A percentile compares a stretch with the other conserved stretches of the same genome.
Conservation (phyloP, 1,140 invertebrate species). For the Trachymyrmex septentrionalis region DNA sequence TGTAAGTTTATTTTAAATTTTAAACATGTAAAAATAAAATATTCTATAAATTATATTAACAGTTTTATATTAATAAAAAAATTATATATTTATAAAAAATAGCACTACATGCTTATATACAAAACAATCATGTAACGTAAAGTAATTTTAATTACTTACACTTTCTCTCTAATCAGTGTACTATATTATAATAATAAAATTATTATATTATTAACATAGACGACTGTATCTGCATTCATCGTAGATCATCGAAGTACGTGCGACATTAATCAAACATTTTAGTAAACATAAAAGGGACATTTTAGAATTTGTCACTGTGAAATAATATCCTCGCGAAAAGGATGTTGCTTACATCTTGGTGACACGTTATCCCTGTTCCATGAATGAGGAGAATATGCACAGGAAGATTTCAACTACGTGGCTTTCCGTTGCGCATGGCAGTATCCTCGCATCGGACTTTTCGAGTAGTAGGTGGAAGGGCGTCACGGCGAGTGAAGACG, state of each 20-base stretch:
- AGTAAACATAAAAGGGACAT: neutral
- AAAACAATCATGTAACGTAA: neutral
- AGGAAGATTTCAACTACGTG: conserved; percentile 58
- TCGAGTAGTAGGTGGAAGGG: conserved; percentile 82
- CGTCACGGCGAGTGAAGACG: conserved; percentile 87
- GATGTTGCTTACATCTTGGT: conserved; percentile 31
- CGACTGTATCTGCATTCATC: neutral
- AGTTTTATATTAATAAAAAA: neutral
- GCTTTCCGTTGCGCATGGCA: conserved; percentile 66
- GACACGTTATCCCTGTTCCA: conserved; percentile 39
- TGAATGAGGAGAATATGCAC: conserved; percentile 63
- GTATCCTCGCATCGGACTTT: conserved; percentile 79
- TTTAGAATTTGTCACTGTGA: neutral
- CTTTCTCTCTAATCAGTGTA: no score
- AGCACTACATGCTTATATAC: neutral
- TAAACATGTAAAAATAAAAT: neutral
- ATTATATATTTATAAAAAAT: neutral
- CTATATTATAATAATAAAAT: neutral
- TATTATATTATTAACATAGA: neutral
- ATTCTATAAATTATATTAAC: neutral
- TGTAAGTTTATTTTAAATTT: neutral
- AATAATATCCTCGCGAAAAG: conserved; percentile 51
- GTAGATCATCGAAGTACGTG: neutral
- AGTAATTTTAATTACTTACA: neutral
- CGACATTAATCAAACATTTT: conserved; percentile 7